These are phyloP conservation scores for Cantharis lateralis DNA, from an alignment of 2,888 invertebrate genomes.

Conservation along the genomic window DNA sequence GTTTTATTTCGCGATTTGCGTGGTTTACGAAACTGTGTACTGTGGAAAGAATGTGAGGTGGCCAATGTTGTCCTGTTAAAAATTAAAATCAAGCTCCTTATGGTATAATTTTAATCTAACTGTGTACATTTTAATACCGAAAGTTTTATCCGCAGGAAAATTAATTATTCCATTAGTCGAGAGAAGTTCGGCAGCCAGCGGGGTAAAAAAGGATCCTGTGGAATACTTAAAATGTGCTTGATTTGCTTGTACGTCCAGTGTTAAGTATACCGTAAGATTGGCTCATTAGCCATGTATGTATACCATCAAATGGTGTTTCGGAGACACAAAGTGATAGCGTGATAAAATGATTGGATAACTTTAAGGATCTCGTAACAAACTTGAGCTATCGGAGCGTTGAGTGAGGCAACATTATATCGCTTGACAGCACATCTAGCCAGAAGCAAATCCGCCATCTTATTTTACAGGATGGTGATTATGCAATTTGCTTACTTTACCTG, in stretches of 20 bases:
- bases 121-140: not conserved
- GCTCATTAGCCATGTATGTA: slow-evolving; percentile 18
- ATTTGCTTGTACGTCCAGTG: not conserved
- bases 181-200: not conserved
- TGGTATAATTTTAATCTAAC: too few species aligned
- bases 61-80: too few species aligned
- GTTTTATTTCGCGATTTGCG: too few species aligned
- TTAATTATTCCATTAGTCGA: not conserved
- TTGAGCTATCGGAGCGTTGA: slow-evolving; percentile 28
- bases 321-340: slow-evolving; percentile 21
- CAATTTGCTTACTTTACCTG: slow-evolving; percentile 23
- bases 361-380: slow-evolving; percentile 30
- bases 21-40: too few species aligned
- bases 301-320: not conserved
- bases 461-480: slow-evolving; percentile 28
- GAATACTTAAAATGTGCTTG: not conserved
- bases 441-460: slow-evolving; percentile 31
- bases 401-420: slow-evolving; percentile 28
- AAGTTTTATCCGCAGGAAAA: not conserved
- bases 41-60: too few species aligned
- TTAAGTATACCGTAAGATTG: slow-evolving; percentile 2
- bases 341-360: slow-evolving; percentile 30
- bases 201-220: not conserved
- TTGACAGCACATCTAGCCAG: slow-evolving; percentile 29
- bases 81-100: too few species aligned